Conservation (phyloP, 1,140 invertebrate species). For the Aphidius gifuensis region DNA sequence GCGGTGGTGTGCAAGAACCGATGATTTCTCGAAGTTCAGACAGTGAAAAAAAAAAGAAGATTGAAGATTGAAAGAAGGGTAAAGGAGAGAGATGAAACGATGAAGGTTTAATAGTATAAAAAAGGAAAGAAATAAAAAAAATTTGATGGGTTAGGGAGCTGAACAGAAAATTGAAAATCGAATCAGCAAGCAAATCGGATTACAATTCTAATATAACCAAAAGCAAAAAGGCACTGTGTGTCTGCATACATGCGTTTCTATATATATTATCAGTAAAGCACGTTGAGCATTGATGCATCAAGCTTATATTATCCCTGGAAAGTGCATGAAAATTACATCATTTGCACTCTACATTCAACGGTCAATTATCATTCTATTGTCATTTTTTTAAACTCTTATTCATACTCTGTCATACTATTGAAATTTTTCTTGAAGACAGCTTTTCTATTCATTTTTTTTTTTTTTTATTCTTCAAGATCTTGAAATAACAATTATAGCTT, state of each 20-base stretch:
- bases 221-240: slow-evolving; percentile 30
- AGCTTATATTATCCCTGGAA: no score
- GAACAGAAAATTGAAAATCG: slow-evolving; percentile 47
- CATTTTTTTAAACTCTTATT: no score
- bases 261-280: no score
- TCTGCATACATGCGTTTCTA: slow-evolving; percentile 1
- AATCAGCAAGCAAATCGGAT: slow-evolving; percentile 46
- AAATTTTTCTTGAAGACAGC: no score
- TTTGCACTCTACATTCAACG: no score
- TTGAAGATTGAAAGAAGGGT: not conserved
- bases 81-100: not conserved
- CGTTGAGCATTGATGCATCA: no score
- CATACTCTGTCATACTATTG: no score
- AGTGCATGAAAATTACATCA: no score
- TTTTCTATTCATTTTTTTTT: no score
- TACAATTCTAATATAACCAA: slow-evolving; percentile 37
- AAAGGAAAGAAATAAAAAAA: slow-evolving; percentile 33
- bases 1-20: not conserved
- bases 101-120: not conserved
- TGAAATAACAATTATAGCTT: no score
- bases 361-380: no score
- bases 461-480: no score
- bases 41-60: not conserved
- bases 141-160: slow-evolving; percentile 33
- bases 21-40: not conserved